These are phyloP conservation scores for Pagetopsis macropterus DNA, from an alignment of 2,797 vertebrate species.

Conservation along the genomic window DNA sequence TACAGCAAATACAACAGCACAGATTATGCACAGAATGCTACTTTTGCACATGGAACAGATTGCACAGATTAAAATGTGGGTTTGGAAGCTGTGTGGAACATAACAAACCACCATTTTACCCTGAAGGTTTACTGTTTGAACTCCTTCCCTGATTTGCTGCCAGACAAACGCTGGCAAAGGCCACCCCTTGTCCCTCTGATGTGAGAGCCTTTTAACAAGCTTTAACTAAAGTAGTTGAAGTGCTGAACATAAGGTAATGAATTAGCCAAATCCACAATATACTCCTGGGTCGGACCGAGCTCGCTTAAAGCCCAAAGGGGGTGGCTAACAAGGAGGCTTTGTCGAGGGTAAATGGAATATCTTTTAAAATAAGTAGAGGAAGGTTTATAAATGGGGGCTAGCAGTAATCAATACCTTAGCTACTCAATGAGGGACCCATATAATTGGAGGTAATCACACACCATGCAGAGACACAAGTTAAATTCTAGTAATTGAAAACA, in stretches of 20 bases:
- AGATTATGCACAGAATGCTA: background rate
- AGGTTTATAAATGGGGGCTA: slow-evolving; percentile 32
- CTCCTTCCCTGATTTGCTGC: slow-evolving; percentile 16
- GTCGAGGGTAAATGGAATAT: slow-evolving; percentile 26
- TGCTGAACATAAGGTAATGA: slow-evolving; percentile 48
- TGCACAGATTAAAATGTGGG: background rate
- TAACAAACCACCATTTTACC: background rate
- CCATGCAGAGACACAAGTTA: slow-evolving; percentile 24
- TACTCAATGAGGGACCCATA: slow-evolving; percentile 32
- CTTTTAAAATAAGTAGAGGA: background rate
- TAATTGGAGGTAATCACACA: slow-evolving; percentile 50
- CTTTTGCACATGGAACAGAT: slow-evolving; percentile 18
- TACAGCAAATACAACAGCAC: too few species aligned
- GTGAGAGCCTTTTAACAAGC: slow-evolving; percentile 23
- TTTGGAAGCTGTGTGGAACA: background rate
- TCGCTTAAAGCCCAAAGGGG: slow-evolving; percentile 9
- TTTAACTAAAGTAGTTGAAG: slow-evolving; percentile 46
- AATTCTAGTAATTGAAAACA: slow-evolving; percentile 52
- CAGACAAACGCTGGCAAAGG: slow-evolving; percentile 24
- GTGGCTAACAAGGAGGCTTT: slow-evolving; percentile 33
- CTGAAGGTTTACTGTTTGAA: background rate
- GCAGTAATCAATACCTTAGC: slow-evolving; percentile 52
- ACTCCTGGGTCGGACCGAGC: slow-evolving; percentile 14
- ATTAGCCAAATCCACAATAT: slow-evolving; percentile 23
- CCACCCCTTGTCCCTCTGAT: slow-evolving; percentile 16